Conservation (phyloP, 2,797 vertebrate genomes). For the Kryptopterus vitreolus region DNA sequence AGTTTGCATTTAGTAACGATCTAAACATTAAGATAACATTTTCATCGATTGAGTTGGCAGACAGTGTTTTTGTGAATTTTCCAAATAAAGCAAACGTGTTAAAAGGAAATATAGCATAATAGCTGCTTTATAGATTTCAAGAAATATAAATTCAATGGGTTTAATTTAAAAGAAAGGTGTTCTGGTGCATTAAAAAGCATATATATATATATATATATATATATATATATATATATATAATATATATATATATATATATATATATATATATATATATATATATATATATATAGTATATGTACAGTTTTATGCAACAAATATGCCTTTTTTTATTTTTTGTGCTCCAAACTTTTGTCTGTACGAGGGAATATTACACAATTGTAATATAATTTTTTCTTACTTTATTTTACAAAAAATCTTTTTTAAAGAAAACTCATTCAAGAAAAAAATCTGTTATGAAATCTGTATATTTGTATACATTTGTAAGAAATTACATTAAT, state of each 20-base stretch:
- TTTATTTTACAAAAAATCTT: neutral
- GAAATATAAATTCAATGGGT: too few species aligned
- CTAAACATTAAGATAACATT: neutral
- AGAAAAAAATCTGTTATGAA: neutral
- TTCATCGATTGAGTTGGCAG: neutral
- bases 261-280: too few species aligned
- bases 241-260: too few species aligned
- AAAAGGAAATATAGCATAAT: neutral
- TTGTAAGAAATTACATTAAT: neutral
- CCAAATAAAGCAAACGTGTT: neutral
- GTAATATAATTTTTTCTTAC: neutral
- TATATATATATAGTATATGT: too few species aligned
- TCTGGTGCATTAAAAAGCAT: too few species aligned
- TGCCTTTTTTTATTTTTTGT: too few species aligned
- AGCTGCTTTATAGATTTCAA: too few species aligned
- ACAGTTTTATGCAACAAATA: too few species aligned
- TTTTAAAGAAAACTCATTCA: neutral
- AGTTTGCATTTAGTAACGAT: neutral
- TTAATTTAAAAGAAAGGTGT: too few species aligned
- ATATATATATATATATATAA: too few species aligned
- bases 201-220: neutral
- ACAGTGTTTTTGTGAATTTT: neutral
- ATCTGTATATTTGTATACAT: neutral
- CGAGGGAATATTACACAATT: conserved; percentile 39
- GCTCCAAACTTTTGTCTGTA: conserved; percentile 20